Conservation (phyloP, 2,113 vertebrate species). For the Chaetodon trifascialis region DNA sequence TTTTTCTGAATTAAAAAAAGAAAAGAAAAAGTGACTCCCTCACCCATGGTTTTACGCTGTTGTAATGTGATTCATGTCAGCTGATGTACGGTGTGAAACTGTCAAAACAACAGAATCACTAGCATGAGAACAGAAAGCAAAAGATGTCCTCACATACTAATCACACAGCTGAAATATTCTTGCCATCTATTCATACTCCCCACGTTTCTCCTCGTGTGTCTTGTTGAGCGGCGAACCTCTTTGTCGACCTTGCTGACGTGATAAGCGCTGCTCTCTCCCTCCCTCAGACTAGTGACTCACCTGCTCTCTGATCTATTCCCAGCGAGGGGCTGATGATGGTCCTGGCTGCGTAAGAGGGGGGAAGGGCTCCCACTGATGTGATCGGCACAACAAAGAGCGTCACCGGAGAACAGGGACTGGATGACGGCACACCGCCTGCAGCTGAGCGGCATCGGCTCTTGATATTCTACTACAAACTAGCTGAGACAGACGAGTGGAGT, state of each 20-base stretch:
- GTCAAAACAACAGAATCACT: background rate
- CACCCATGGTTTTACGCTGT: background rate
- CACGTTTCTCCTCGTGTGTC: slow-evolving; percentile 9
- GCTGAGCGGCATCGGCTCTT: background rate
- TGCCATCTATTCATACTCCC: slow-evolving; percentile 9
- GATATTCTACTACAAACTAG: slow-evolving; percentile 32
- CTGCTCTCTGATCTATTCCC: slow-evolving; percentile 79
- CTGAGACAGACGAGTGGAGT: background rate
- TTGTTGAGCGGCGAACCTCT: slow-evolving; percentile 42
- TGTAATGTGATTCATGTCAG: slow-evolving; percentile 9
- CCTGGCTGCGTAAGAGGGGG: slow-evolving; percentile 47
- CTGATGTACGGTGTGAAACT: background rate
- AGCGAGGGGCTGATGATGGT: slow-evolving; percentile 66
- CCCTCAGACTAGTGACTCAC: slow-evolving; percentile 77
- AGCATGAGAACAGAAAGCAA: background rate
- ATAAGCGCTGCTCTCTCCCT: slow-evolving; percentile 35
- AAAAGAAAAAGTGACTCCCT: too few species aligned
- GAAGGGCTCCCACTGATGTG: slow-evolving; percentile 60
- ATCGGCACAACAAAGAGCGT: slow-evolving; percentile 62
- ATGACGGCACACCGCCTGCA: slow-evolving; percentile 15
- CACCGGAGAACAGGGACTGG: slow-evolving; percentile 25
- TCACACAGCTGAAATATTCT: slow-evolving; percentile 15
- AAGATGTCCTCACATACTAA: slow-evolving; percentile 16
- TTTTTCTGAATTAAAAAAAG: slow-evolving; percentile 40
- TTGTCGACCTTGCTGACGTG: slow-evolving; percentile 70